phyloP scores from a whole-genome alignment of 1,140 invertebrate species.

The Zaprionus africanus region DNA sequence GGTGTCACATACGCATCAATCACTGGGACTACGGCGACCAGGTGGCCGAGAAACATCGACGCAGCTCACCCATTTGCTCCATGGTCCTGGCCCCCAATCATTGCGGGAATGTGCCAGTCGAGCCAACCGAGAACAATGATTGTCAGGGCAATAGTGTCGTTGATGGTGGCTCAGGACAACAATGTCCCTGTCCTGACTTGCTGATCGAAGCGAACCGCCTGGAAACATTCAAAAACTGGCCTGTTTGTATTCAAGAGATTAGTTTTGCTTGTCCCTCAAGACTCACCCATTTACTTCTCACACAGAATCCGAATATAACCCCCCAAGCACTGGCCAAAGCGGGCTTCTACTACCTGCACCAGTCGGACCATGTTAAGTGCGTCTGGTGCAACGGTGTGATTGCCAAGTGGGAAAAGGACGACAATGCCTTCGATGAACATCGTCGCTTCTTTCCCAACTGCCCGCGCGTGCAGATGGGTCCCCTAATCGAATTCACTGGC shows the following conservation, averaged over 20 bases:
- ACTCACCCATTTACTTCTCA: background rate
- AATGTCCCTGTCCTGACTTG: conserved; percentile 60
- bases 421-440: conserved; percentile 91
- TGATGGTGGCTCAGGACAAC: conserved; percentile 30
- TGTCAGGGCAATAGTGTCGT: conserved; percentile 59
- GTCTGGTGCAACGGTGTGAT: conserved; percentile 91
- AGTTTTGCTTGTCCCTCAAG: background rate
- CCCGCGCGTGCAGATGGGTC: conserved; percentile 84
- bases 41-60: conserved; percentile 66
- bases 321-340: conserved; percentile 90
- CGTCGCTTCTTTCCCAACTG: conserved; percentile 89
- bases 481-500: conserved; percentile 73
- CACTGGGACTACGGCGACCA: conserved; percentile 92
- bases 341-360: conserved; percentile 87
- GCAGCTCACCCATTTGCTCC: conserved; percentile 88
- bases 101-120: conserved; percentile 87
- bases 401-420: conserved; percentile 89
- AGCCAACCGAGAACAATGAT: conserved; percentile 37
- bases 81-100: conserved; percentile 87
- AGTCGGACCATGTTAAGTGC: conserved; percentile 90
- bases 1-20: conserved; percentile 89
- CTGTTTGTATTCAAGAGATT: conserved; percentile 84
- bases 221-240: conserved; percentile 88
- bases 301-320: conserved; percentile 85
- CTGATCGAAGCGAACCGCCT: conserved; percentile 74